Evolutionary conservation across 2,797 vertebrate species (phyloP).

Genomic region (Myotis pilosus): DNA sequence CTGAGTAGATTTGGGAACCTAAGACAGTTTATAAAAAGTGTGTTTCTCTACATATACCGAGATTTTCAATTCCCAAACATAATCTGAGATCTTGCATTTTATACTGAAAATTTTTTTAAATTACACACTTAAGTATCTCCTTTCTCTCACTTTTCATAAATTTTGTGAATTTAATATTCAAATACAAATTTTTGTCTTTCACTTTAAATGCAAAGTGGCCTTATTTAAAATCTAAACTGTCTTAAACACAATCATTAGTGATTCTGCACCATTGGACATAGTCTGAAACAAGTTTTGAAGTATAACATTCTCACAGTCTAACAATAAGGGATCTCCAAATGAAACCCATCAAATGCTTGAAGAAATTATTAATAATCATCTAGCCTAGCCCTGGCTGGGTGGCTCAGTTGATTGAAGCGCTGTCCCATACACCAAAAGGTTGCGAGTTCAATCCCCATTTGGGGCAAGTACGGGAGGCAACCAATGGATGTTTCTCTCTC

Average conservation of each 20-base stretch:
- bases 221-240: constrained; percentile 7
- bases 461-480: not conserved
- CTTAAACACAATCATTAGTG: not conserved
- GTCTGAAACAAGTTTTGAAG: constrained; percentile 23
- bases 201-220: constrained; percentile 19
- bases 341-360: not conserved
- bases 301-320: not conserved
- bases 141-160: not conserved
- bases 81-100: not conserved
- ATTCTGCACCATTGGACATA: not conserved
- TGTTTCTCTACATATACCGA: not conserved
- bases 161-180: not conserved
- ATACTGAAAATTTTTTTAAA: not conserved
- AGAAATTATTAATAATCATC: not conserved
- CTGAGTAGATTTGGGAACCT: not conserved
- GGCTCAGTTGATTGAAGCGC: not conserved
- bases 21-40: not conserved
- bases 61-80: constrained; percentile 1
- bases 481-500: not conserved
- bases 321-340: constrained; percentile 44
- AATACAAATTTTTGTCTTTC: not conserved
- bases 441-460: not conserved
- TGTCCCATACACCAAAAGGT: not conserved
- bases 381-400: not conserved
- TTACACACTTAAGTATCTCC: not conserved